Evolutionary conservation across 2,888 invertebrate species (phyloP).

Genomic region (Cabera pusaria): DNA sequence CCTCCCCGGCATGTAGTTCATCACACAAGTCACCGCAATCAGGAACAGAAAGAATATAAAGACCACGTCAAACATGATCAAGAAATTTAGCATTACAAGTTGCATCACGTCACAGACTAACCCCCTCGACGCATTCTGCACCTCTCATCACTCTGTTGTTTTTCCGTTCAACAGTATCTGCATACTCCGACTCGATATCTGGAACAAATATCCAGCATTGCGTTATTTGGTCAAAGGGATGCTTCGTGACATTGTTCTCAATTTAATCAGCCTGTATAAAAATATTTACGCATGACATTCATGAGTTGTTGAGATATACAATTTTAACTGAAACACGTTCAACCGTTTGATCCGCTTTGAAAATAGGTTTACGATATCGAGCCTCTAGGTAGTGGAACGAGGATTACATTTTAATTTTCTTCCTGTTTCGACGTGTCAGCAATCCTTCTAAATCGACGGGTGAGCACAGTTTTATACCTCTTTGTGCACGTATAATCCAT

Average conservation of each 20-base stretch:
- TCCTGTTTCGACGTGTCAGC: slow-evolving; percentile 26
- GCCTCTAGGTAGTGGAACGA: slow-evolving; percentile 33
- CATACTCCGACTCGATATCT: slow-evolving; percentile 31
- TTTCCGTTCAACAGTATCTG: slow-evolving; percentile 1
- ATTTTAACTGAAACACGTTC: not conserved
- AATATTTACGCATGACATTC: slow-evolving; percentile 31
- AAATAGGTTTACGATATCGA: slow-evolving; percentile 29
- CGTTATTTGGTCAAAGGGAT: slow-evolving; percentile 29
- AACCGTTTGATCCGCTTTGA: not conserved
- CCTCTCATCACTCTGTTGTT: slow-evolving; percentile 31
- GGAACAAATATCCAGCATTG: slow-evolving; percentile 33
- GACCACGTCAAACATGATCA: slow-evolving; percentile 94
- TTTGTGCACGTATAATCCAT: slow-evolving; percentile 35
- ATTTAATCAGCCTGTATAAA: slow-evolving; percentile 40
- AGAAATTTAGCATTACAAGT: slow-evolving; percentile 92
- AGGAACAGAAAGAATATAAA: slow-evolving; percentile 94
- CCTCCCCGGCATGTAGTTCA: slow-evolving; percentile 90
- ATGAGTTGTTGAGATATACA: not conserved
- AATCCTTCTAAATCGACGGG: slow-evolving; percentile 30
- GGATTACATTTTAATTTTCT: slow-evolving; percentile 41
- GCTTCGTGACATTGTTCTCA: slow-evolving; percentile 33
- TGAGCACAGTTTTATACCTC: slow-evolving; percentile 34
- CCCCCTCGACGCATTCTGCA: slow-evolving; percentile 67
- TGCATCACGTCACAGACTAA: slow-evolving; percentile 85
- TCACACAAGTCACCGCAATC: slow-evolving; percentile 91